Evolutionary conservation across 1,140 invertebrate genomes (phyloP), one percentile per base, ranked within the genome.

Genomic region (Pogonomyrmex californicus): DNA sequence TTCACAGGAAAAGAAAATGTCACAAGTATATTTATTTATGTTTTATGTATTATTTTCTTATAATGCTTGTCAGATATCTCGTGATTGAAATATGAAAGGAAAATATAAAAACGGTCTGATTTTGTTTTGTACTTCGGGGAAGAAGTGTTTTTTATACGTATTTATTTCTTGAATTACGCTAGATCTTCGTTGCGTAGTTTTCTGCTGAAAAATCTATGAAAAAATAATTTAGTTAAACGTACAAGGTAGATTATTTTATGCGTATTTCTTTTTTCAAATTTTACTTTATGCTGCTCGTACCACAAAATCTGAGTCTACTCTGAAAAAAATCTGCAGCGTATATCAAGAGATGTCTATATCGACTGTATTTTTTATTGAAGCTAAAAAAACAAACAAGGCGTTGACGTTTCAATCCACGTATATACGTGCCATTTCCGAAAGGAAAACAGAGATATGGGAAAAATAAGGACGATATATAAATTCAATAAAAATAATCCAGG

Each of bases 401-500:
- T 44, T 77, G 56, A 62, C 56, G 17, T 62, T 44, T 33, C 56
- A 54, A 77, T 77, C 47, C 17, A 44, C 30, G 30, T 49, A 17
- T 1, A 41, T 36, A 23, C 2, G 56, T 44, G 17, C 2, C 17
- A 14, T 63, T 44, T 62, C 38, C 38, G 14, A 77, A 63, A 12
- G 47, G 30, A 75, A 36, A 77, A 62, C 14, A 77, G 33, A 75
- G 10, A 76, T 0, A 41, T 17, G 38, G 7, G 38, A 44, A 77
- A 60, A 65, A 63, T 56, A 30, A 47, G 56, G 23, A 49, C 17
- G 23, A 44, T n/a, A 23, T 65, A 78, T 78, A 51, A 49, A 79
- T 79, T 66, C 44, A 51, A 66, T 51, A 51, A 38, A 79, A 79
- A 66, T 79, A 54, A 79, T 66, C 62, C 47, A 54, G 23, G 23